A percentile compares a stretch with the other conserved stretches of the same genome.
These are phyloP conservation scores for Pteria penguin DNA, from an alignment of 2,888 invertebrate species.

Conservation along the genomic window DNA sequence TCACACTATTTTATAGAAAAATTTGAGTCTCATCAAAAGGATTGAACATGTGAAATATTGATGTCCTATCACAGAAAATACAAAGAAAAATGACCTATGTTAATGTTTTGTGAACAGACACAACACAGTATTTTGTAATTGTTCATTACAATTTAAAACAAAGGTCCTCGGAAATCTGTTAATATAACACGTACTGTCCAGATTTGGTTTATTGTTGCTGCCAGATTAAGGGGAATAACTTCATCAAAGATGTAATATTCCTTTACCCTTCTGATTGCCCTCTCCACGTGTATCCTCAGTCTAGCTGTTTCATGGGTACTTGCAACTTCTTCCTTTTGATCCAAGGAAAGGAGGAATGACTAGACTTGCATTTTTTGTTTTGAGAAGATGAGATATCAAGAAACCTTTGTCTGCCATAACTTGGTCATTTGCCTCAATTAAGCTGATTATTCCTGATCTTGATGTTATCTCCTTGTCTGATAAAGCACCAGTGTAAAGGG, in stretches of 20 bases:
- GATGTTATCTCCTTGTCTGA: slow-evolving; percentile 37
- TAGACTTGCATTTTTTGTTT: slow-evolving; percentile 5
- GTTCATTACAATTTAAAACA: slow-evolving; percentile 19
- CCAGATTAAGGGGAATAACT: slow-evolving; percentile 24
- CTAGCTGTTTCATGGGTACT: slow-evolving; percentile 25
- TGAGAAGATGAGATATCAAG: slow-evolving; percentile 25
- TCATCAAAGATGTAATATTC: slow-evolving; percentile 31
- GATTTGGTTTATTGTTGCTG: slow-evolving; percentile 25
- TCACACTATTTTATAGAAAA: no score
- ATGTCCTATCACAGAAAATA: no score
- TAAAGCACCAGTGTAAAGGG: slow-evolving; percentile 37
- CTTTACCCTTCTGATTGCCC: slow-evolving; percentile 18
- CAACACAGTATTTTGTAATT: no score
- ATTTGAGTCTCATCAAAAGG: no score
- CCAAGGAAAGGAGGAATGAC: slow-evolving; percentile 36
- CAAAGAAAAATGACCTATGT: no score
- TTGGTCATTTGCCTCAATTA: slow-evolving; percentile 42
- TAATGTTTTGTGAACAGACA: no score
- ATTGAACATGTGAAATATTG: no score
- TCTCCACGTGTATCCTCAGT: neutral
- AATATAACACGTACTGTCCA: slow-evolving; percentile 25
- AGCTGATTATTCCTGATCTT: slow-evolving; percentile 25
- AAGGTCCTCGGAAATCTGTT: slow-evolving; percentile 24
- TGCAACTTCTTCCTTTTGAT: slow-evolving; percentile 8
- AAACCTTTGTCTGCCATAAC: slow-evolving; percentile 50